Base-by-base conservation (phyloP, 2,113 vertebrate species). In the Sphyrna mokarran region DNA sequence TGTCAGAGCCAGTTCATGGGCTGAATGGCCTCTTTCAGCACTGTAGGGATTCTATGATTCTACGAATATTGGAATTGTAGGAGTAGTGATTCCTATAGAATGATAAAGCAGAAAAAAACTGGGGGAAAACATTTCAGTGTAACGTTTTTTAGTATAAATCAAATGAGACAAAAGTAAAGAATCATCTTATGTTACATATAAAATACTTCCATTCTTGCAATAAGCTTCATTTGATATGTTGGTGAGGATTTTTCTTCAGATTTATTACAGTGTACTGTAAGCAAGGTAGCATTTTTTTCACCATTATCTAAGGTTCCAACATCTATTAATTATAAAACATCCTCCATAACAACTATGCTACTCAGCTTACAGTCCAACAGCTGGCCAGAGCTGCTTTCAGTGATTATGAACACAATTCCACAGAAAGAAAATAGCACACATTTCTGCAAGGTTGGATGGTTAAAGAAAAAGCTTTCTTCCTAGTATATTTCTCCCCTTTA, bases 281-380 rank as follows among this genome's bases (percentile, higher is more conserved):
- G 69, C 40, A 54, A 72, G 94, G 40, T 72, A 54, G 23, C 40
- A 95, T 54, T 48, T 11, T 29, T 54, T 72, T 33, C 23, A 7
- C 20, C 20, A 95, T 76, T 48, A 95, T 70, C 9, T 72, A 72
- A 33, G 40, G 68, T 54, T 76, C 69, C 48, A 95, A 54, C 26
- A 48, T 72, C 68, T 54, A 72, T 72, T 76, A 95, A 95, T 72
- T 95, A 95, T 95, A 95, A 72, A 76, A 43, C 68, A 95, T 95
- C 48, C 40, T 95, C 69, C 69, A 54, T 48, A 54, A 33, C 70
- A 95, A 14, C 10, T 72, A 95, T 58, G 70, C 40, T 48, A 76
- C 40, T 95, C 94, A 72, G 13, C 6, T 54, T 72, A 54, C 3
- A 76, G 69, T 48, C 40, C 14, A 95, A 70, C 69, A 95, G 69